Conservation (phyloP, 2,797 vertebrate species). For the Lacerta bilineata region DNA sequence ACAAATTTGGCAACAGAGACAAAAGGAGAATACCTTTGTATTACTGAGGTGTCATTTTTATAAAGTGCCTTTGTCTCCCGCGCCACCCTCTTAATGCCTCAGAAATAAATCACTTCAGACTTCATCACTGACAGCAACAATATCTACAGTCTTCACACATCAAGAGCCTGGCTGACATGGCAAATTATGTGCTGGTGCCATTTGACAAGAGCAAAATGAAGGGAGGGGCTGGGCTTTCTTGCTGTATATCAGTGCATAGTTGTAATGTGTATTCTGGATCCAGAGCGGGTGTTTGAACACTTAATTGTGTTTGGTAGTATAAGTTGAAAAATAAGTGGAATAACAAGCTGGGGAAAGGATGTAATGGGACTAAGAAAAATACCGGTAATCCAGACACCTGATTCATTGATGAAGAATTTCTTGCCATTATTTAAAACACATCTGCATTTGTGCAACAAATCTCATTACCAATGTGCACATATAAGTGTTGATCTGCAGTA, state of each 20-base stretch:
- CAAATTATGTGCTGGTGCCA: constrained; percentile 48
- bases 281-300: constrained; percentile 40
- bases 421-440: constrained; percentile 2
- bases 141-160: constrained; percentile 61
- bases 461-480: background rate
- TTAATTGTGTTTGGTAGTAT: constrained; percentile 18
- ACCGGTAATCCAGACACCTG: background rate
- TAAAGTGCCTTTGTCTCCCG: constrained; percentile 65
- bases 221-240: constrained; percentile 11
- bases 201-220: constrained; percentile 45
- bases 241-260: constrained; percentile 33
- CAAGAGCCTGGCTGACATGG: constrained; percentile 48
- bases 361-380: constrained; percentile 16
- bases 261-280: constrained; percentile 21
- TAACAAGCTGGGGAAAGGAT: background rate
- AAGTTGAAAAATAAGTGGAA: background rate
- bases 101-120: constrained; percentile 64
- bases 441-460: background rate
- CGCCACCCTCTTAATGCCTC: constrained; percentile 52
- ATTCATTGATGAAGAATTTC: constrained; percentile 36
- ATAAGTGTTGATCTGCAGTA: background rate
- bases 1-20: constrained; percentile 29
- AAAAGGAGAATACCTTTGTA: constrained; percentile 22
- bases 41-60: constrained; percentile 62
- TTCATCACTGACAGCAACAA: constrained; percentile 61